These are phyloP conservation scores for Drosophila nigricruria DNA, from an alignment of 2,888 invertebrate genomes.

Conservation along the genomic window DNA sequence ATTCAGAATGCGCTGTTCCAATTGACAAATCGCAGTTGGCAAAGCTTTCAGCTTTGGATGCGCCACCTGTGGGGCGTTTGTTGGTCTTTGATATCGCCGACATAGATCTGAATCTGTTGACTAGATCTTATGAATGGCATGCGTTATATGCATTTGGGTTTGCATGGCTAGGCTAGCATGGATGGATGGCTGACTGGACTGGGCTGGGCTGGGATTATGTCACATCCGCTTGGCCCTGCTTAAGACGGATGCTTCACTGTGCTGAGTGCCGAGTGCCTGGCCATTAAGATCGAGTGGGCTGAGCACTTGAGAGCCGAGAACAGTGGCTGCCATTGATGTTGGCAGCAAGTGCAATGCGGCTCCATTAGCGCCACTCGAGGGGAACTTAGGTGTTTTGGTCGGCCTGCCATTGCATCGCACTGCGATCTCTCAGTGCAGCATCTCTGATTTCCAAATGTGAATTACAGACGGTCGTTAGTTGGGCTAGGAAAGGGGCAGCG, in stretches of 20 bases:
- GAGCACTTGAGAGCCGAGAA: constrained; percentile 26
- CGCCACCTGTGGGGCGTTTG: constrained; percentile 73
- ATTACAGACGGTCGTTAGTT: constrained; percentile 53
- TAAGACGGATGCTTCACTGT: constrained; percentile 39
- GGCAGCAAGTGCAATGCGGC: constrained; percentile 31
- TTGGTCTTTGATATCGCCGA: constrained; percentile 73
- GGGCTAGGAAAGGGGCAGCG: neutral
- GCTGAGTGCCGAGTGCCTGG: constrained; percentile 58
- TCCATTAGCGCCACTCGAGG: constrained; percentile 65
- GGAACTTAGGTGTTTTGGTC: constrained; percentile 27
- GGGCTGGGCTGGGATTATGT: constrained; percentile 66
- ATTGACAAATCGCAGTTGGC: neutral
- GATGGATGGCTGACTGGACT: constrained; percentile 4
- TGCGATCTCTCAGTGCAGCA: constrained; percentile 9
- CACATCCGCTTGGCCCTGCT: constrained; percentile 67
- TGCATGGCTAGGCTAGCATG: constrained; percentile 18
- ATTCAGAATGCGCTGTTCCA: constrained; percentile 27
- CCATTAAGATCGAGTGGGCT: constrained; percentile 59
- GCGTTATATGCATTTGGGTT: constrained; percentile 66
- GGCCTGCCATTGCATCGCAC: neutral
- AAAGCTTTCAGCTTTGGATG: constrained; percentile 32
- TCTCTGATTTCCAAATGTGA: constrained; percentile 70
- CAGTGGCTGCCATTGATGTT: constrained; percentile 56
- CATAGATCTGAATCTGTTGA: constrained; percentile 61
- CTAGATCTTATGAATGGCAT: constrained; percentile 64